Evolutionary conservation across 2,113 vertebrate genomes (phyloP), one percentile per base, ranked within the genome.

Genomic region (Martes martes): DNA sequence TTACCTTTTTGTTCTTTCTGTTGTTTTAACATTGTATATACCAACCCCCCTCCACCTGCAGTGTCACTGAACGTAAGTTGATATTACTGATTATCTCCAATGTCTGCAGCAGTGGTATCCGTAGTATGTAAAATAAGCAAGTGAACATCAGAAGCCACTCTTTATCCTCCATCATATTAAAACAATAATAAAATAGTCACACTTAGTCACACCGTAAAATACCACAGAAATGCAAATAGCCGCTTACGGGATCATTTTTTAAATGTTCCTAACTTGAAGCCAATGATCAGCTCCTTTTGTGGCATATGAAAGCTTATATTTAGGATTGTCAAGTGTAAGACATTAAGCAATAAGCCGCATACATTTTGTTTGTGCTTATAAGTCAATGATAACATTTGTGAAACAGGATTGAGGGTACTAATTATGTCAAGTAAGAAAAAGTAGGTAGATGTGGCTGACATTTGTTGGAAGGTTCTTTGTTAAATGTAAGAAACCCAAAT

Each of bases 401-500:
- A 83, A 91, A 19, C 45, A n/a, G 4, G 39, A 93, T 97, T 94
- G 31, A 90, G 55, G 84, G 59, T 39, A 92, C 83, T 65, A 50
- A 95, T 95, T 96, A 71, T 93, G n/a, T 95, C 67, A 79, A 81
- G 36, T 42, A 94, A 87, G 33, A 89, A 84, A 96, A 96, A 63
- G 67, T 94, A 82, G 28, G 65, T 96, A 89, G 39, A 93, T 71
- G 47, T 19, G 52, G 23, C 67, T 96, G 94, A 91, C 79, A 79
- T 92, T 95, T 95, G 61, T 94, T 85, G 67, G 83, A 98, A 95
- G 52, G 28, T 45, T 97, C 28, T 93, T 83, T 96, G 74, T 97
- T 90, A 47, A 98, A 95, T 90, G 67, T 80, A 96, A 89, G 61
- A 95, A 96, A 95, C 24, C 23, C 67, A 90, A 97, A 96, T 92